Conservation (phyloP, 2,113 vertebrate genomes). For the Phocoena phocoena region DNA sequence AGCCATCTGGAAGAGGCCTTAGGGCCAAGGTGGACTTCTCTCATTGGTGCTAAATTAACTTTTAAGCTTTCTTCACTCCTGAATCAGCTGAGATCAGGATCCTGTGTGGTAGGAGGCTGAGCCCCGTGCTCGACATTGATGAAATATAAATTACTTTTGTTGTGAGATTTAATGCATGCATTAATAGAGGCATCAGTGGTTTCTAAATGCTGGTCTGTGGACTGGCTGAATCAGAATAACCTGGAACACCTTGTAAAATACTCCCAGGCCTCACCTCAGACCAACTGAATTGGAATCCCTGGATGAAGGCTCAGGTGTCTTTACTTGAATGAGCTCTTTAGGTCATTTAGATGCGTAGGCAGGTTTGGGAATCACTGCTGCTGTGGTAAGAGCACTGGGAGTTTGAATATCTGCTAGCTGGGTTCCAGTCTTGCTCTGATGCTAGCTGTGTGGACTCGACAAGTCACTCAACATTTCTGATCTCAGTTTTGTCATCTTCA, state of each 20-base stretch:
- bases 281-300: not conserved
- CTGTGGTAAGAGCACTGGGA: not conserved
- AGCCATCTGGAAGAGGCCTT: conserved; percentile 59
- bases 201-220: not conserved
- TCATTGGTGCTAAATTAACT: conserved; percentile 66
- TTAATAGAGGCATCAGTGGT: not conserved
- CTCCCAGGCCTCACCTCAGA: not conserved
- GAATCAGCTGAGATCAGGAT: conserved; percentile 22
- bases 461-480: not conserved
- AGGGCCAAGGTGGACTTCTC: not conserved
- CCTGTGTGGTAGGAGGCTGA: conserved; percentile 34
- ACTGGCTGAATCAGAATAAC: not conserved
- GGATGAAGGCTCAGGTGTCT: not conserved
- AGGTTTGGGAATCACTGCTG: not conserved
- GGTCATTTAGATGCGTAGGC: not conserved
- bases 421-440: not conserved
- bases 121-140: not conserved
- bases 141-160: conserved; percentile 18
- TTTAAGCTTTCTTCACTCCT: conserved; percentile 57
- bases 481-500: not conserved
- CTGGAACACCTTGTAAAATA: not conserved
- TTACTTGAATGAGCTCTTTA: not conserved
- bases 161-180: not conserved
- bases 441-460: not conserved
- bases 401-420: not conserved